Conservation (phyloP, 1,140 invertebrate genomes). For the Hypothenemus hampei region DNA sequence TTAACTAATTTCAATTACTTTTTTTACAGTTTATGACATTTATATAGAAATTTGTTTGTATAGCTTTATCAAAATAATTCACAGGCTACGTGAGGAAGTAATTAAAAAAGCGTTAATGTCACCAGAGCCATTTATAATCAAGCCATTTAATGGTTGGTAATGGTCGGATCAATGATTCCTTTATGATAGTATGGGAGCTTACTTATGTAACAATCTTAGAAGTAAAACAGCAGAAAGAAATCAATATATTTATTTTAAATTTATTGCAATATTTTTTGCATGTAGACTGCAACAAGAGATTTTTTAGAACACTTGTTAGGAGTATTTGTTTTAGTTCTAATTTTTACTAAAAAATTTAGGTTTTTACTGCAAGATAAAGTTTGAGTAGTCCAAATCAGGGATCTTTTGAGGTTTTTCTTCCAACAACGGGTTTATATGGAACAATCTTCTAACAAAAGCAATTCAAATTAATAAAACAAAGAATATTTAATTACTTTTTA, state of each 20-base stretch:
- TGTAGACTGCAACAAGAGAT: background rate
- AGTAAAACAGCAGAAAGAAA: conserved; percentile 24
- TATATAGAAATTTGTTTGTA: conserved; percentile 11
- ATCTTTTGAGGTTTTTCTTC: conserved; percentile 1
- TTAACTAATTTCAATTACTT: background rate
- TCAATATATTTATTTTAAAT: conserved; percentile 21
- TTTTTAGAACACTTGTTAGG: conserved; percentile 1
- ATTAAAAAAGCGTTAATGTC: background rate
- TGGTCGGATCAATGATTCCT: too few relatives aligned
- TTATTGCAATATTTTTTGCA: conserved; percentile 19
- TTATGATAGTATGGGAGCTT: too few relatives aligned
- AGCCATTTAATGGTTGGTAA: background rate
- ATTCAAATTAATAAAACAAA: too few relatives aligned
- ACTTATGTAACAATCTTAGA: background rate
- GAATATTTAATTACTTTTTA: background rate
- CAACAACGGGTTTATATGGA: background rate
- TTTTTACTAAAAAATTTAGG: background rate
- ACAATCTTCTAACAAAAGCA: conserved; percentile 8
- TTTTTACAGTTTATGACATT: conserved; percentile 10
- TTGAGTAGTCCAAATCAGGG: conserved; percentile 8
- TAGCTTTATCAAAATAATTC: conserved; percentile 16
- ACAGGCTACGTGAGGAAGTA: background rate
- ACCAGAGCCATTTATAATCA: background rate
- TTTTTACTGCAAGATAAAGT: conserved; percentile 8
- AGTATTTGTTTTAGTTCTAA: conserved; percentile 7